Evolutionary conservation across 2,888 invertebrate genomes (phyloP).

Genomic region (Pandemis cinnamomeana): DNA sequence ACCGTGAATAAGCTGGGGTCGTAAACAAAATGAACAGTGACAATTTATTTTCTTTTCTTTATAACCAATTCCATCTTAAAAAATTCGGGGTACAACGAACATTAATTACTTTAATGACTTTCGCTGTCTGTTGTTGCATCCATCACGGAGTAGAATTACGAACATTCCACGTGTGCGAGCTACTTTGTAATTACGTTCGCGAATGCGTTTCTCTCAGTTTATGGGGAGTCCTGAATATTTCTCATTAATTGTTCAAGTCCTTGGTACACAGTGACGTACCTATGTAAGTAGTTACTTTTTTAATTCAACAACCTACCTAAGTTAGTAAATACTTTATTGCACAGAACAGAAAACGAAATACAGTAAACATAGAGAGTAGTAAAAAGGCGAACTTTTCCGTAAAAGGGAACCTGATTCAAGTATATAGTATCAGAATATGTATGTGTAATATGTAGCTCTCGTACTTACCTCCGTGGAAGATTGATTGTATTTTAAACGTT

Average conservation of each 20-base stretch:
- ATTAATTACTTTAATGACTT: slow-evolving; percentile 39
- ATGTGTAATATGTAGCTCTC: too few relatives aligned
- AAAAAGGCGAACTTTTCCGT: too few relatives aligned
- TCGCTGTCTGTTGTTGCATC: slow-evolving; percentile 33
- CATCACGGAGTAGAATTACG: slow-evolving; percentile 24
- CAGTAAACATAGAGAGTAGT: too few relatives aligned
- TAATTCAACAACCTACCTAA: too few relatives aligned
- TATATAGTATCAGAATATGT: too few relatives aligned
- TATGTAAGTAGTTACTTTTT: too few relatives aligned
- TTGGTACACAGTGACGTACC: too few relatives aligned
- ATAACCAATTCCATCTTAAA: not conserved
- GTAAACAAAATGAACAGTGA: slow-evolving; percentile 1
- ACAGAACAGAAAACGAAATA: too few relatives aligned
- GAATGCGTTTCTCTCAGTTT: slow-evolving; percentile 34
- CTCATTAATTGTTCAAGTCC: slow-evolving; percentile 19
- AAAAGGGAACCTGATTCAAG: too few relatives aligned
- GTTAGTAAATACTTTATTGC: too few relatives aligned
- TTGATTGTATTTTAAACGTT: too few relatives aligned
- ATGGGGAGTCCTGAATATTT: slow-evolving; percentile 27
- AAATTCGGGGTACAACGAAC: not conserved
- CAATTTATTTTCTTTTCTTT: not conserved
- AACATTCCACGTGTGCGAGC: slow-evolving; percentile 34
- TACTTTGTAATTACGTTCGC: slow-evolving; percentile 38
- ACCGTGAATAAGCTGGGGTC: not conserved
- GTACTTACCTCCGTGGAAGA: too few relatives aligned